A percentile compares a stretch with the other conserved stretches of the same genome.
Evolutionary conservation across 2,888 invertebrate genomes (phyloP).

Genomic region (Hemistola chrysoprasaria): DNA sequence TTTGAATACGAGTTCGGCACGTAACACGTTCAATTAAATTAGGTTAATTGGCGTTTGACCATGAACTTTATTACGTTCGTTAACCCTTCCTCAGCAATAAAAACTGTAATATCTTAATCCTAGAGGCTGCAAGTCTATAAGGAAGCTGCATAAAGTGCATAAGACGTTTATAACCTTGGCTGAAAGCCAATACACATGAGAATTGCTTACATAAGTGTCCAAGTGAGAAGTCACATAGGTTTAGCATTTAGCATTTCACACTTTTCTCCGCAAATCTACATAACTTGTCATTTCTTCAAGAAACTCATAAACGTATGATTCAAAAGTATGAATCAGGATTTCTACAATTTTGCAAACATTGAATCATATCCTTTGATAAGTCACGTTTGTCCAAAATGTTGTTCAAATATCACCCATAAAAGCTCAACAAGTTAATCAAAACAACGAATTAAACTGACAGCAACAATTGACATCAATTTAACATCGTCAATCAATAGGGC

Average conservation of each 20-base stretch:
- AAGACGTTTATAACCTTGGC: slow-evolving; percentile 66
- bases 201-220: slow-evolving; percentile 49
- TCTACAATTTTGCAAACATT: slow-evolving; percentile 14
- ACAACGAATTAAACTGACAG: too few species aligned
- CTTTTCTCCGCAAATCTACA: neutral
- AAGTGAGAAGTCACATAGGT: slow-evolving; percentile 20
- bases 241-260: slow-evolving; percentile 9
- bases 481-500: neutral
- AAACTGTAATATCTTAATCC: slow-evolving; percentile 5
- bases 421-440: too few species aligned
- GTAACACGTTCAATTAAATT: slow-evolving; percentile 30
- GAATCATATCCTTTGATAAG: slow-evolving; percentile 21
- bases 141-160: slow-evolving; percentile 50
- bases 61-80: slow-evolving; percentile 40
- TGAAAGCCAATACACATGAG: slow-evolving; percentile 51
- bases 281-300: neutral
- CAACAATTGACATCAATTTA: too few species aligned
- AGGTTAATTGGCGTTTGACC: slow-evolving; percentile 42
- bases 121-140: slow-evolving; percentile 33
- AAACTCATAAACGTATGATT: slow-evolving; percentile 12
- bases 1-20: slow-evolving; percentile 24
- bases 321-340: slow-evolving; percentile 16
- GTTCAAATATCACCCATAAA: neutral
- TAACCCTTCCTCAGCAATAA: slow-evolving; percentile 12
- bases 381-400: neutral